These are phyloP conservation scores for Oryzias woworae DNA, from an alignment of 2,113 vertebrate genomes.

Conservation along the genomic window DNA sequence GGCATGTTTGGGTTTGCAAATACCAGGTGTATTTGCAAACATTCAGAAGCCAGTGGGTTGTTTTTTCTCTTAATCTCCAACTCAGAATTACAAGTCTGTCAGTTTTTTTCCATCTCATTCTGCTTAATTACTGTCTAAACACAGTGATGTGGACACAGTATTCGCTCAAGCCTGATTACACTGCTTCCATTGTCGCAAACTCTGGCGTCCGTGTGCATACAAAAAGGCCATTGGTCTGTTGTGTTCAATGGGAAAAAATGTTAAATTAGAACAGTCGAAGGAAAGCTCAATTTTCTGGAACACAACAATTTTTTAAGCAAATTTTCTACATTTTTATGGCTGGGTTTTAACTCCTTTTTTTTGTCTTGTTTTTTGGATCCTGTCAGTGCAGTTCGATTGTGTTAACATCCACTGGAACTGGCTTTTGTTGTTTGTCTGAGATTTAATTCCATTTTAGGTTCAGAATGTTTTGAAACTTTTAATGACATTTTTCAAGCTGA, in stretches of 20 bases:
- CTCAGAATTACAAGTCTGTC: conserved; percentile 11
- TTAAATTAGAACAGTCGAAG: background rate
- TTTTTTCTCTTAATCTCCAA: conserved; percentile 13
- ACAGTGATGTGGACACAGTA: conserved; percentile 24
- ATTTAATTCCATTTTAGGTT: background rate
- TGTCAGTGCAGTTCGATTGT: background rate
- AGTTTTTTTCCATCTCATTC: conserved; percentile 19
- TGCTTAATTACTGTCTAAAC: conserved; percentile 30
- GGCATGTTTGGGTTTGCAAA: conserved; percentile 14
- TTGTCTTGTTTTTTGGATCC: background rate
- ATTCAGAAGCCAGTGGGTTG: conserved; percentile 14
- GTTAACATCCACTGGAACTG: background rate
- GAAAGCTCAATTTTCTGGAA: background rate
- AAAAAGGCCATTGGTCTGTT: background rate
- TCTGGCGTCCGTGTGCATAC: background rate
- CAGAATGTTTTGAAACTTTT: background rate
- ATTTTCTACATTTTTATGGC: background rate
- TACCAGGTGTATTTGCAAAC: conserved; percentile 27
- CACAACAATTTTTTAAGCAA: background rate
- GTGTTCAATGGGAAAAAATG: background rate
- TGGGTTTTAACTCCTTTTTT: background rate
- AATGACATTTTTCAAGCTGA: background rate
- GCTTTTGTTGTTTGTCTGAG: background rate
- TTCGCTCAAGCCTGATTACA: conserved; percentile 27
- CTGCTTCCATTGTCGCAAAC: conserved; percentile 1